Percentiles rank a stretch among this genome's conserved stretches.
phyloP scores from a whole-genome alignment of 1,140 invertebrate species.

The Drosophila obscura region DNA sequence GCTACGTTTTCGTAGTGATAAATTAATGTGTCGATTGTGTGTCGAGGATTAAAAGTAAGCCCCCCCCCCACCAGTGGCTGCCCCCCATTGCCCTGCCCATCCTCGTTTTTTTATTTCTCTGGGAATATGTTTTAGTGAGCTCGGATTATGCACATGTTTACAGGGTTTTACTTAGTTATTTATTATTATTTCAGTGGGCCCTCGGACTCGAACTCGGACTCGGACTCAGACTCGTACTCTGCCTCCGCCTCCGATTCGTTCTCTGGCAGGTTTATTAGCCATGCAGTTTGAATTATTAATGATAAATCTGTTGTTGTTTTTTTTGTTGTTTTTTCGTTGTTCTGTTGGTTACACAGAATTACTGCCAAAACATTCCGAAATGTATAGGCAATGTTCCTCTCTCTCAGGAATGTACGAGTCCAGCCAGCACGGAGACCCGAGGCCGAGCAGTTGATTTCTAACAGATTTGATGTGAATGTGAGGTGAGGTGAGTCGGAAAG shows the following conservation, averaged over 20 bases:
- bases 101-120: constrained; percentile 20
- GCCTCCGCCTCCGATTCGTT: neutral
- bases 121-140: constrained; percentile 20
- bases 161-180: constrained; percentile 78
- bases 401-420: no score
- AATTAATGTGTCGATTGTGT: constrained; percentile 81
- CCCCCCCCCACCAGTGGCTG: constrained; percentile 13
- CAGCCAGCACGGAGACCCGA: no score
- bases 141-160: constrained; percentile 79
- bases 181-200: constrained; percentile 67
- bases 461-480: no score
- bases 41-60: constrained; percentile 80
- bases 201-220: neutral
- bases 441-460: no score
- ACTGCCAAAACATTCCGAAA: no score
- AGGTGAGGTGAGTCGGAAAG: no score
- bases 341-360: no score
- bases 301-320: constrained; percentile 32
- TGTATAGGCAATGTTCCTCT: no score
- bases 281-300: constrained; percentile 80
- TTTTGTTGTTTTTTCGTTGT: no score
- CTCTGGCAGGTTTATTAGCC: constrained; percentile 75
- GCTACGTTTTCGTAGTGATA: constrained; percentile 64
- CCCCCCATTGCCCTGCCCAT: neutral
- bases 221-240: neutral